Evolutionary conservation across 2,888 invertebrate species (phyloP), one percentile per base, ranked within the genome.

Genomic region (Conomelus anceps): DNA sequence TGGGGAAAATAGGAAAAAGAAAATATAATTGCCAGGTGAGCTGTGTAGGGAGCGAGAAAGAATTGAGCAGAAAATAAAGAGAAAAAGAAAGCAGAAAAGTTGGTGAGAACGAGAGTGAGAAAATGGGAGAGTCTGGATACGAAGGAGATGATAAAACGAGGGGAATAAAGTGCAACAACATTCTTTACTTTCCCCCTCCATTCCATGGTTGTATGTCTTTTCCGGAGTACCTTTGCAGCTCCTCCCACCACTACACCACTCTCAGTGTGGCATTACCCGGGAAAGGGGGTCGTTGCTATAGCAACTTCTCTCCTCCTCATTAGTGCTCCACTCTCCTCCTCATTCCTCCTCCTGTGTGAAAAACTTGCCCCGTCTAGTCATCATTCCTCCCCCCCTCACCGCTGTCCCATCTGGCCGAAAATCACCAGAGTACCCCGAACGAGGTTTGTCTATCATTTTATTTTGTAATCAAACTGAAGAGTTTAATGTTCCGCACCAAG

Each of bases 241-340:
- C 90, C 90, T 90, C 90, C 90, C 88, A 90, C 88, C 86, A 86
- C 86, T n/a, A n/a, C n/a, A n/a, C 63, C 63, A 63, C 63, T 63
- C 63, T 6, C 63, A 63, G n/a, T 63, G 7, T 63, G 63, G n/a
- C 63, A 63, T 86, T 22, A 88, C 90, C 90, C 90, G 90, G 90
- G 90, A 91, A 90, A 90, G 89, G 90, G 89, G 90, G 90, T 90
- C 90, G 90, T 90, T 88, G 26, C 90, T 90, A 91, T 90, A 86
- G 90, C 89, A 90, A 91, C 89, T 63, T 85, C 41, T 85, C 89
- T 86, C 89, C 41, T 86, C 88, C 89, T 85, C 90, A 23, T 24
- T 89, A 89, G 26, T 89, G 20, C 88, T 29, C 85, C 22, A 88
- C 26, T 41, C 87, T 86, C 89, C 7, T 63, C 63, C 20, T n/a